phyloP scores from a whole-genome alignment of 1,140 invertebrate genomes.

The Camponotus floridanus region DNA sequence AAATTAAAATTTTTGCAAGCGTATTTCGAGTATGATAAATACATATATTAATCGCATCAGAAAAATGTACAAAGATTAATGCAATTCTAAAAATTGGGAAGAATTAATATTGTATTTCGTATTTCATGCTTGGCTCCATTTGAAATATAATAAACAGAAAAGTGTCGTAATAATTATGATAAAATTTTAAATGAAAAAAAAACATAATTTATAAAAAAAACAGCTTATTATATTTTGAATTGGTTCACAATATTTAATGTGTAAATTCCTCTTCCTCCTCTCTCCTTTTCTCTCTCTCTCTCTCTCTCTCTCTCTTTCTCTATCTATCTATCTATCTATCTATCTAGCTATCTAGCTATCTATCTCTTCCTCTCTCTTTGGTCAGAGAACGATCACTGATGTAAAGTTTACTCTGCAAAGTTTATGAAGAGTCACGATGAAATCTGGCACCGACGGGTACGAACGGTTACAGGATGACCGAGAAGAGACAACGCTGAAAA shows the following conservation, averaged over 20 bases:
- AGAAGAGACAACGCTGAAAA: slow-evolving; percentile 37
- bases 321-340: too few relatives aligned
- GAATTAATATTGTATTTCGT: not conserved
- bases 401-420: slow-evolving; percentile 56
- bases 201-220: not conserved
- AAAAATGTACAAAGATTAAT: slow-evolving; percentile 5
- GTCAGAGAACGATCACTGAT: not conserved
- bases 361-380: not conserved
- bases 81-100: not conserved
- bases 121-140: not conserved
- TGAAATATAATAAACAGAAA: not conserved
- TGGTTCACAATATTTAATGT: not conserved
- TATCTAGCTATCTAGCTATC: too few relatives aligned
- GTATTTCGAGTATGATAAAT: not conserved
- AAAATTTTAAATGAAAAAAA: not conserved
- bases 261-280: not conserved
- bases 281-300: not conserved
- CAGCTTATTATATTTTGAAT: not conserved
- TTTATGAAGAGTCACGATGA: slow-evolving; percentile 60
- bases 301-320: not conserved
- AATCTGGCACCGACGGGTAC: slow-evolving; percentile 50
- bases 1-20: not conserved
- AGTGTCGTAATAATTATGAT: not conserved
- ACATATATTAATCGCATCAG: not conserved
- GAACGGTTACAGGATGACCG: slow-evolving; percentile 30